Conservation (phyloP, 2,113 vertebrate species). For the Pelecanoides urinatrix region DNA sequence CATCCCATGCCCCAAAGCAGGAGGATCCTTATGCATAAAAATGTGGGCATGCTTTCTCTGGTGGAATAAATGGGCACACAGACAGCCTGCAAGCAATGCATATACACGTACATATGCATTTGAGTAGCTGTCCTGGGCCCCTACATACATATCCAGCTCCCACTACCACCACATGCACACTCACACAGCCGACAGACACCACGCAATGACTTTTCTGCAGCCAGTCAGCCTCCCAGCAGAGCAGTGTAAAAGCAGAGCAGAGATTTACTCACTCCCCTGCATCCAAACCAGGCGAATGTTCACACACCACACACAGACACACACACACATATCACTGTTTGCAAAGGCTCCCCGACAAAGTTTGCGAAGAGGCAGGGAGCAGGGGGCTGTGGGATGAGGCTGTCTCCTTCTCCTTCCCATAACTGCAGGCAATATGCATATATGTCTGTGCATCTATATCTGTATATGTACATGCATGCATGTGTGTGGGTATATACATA, state of each 20-base stretch:
- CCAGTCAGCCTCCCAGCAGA: constrained; percentile 29
- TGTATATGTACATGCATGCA: not conserved
- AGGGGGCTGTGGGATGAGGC: not conserved
- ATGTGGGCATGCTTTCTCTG: constrained; percentile 26
- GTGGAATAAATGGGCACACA: not conserved
- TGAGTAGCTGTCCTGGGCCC: not conserved
- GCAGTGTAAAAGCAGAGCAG: not conserved
- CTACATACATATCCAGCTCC: not conserved
- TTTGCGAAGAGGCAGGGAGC: constrained; percentile 20
- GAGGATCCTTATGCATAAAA: constrained; percentile 34
- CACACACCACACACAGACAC: not conserved
- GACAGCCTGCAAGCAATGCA: not conserved
- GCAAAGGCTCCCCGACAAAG: constrained; percentile 26
- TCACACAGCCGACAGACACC: constrained; percentile 32
- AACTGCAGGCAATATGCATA: not conserved
- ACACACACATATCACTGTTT: not conserved
- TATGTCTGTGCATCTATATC: not conserved
- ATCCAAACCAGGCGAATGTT: not conserved
- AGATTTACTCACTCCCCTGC: constrained; percentile 4
- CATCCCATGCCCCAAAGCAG: constrained; percentile 29
- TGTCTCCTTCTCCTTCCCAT: not conserved
- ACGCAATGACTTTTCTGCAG: constrained; percentile 54
- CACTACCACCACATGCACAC: not conserved
- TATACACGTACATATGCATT: not conserved
- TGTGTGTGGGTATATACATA: not conserved